Evolutionary conservation across 2,113 vertebrate species (phyloP).

Genomic region (Caretta caretta): DNA sequence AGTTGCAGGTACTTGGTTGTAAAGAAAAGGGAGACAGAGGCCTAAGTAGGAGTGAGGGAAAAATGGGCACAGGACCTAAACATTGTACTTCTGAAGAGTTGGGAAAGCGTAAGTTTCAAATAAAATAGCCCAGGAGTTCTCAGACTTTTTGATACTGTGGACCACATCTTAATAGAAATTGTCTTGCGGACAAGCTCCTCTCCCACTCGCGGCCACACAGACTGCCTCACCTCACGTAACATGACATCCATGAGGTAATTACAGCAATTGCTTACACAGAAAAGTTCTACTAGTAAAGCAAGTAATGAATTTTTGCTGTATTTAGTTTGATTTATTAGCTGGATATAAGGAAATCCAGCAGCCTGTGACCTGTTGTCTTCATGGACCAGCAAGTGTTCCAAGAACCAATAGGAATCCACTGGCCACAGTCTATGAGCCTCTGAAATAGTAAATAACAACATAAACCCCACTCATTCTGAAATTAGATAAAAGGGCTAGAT

Average conservation of each 20-base stretch:
- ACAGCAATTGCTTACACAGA: not conserved
- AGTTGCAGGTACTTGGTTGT: not conserved
- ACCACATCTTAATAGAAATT: rapidly evolving
- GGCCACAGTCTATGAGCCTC: slow-evolving; percentile 45
- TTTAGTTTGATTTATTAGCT: slow-evolving; percentile 22
- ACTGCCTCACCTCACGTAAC: rapidly evolving
- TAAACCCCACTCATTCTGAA: not conserved
- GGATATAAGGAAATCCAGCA: not conserved
- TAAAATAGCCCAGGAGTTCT: not conserved
- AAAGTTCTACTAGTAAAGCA: not conserved
- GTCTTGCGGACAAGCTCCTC: rapidly evolving
- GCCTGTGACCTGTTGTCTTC: slow-evolving; percentile 62
- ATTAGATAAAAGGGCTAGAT: not conserved
- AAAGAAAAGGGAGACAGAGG: not conserved
- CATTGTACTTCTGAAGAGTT: not conserved
- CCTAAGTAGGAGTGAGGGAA: not conserved
- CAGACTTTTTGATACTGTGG: not conserved
- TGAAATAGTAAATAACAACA: not conserved
- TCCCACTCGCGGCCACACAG: rapidly evolving
- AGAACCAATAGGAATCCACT: slow-evolving; percentile 27
- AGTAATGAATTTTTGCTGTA: not conserved
- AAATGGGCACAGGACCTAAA: not conserved
- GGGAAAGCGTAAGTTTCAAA: not conserved
- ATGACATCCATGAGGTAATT: rapidly evolving
- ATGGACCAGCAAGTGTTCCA: slow-evolving; percentile 35